These are phyloP conservation scores for Sitta carolinensis DNA, from an alignment of 2,797 vertebrate species.

Conservation along the genomic window DNA sequence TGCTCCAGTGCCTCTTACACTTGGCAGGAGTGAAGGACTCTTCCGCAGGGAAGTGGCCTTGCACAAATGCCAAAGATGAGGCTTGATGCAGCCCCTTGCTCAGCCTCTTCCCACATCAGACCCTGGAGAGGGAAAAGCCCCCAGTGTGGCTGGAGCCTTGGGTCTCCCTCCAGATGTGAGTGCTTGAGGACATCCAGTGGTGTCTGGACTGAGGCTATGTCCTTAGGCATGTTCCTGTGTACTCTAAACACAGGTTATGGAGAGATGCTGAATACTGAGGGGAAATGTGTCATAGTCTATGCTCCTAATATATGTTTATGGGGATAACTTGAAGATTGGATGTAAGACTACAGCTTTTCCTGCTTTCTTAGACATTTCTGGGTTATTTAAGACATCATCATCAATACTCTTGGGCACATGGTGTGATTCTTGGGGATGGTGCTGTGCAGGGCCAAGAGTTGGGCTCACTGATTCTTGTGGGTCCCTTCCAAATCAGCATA, in stretches of 20 bases:
- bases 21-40: background rate
- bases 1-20: background rate
- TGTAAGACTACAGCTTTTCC: background rate
- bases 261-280: background rate
- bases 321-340: background rate
- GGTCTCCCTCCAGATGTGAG: background rate
- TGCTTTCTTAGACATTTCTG: background rate
- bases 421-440: background rate
- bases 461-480: accelerated
- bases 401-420: background rate
- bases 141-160: background rate
- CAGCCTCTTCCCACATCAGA: background rate
- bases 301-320: background rate
- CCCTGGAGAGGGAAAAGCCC: background rate
- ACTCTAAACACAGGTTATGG: background rate
- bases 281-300: background rate
- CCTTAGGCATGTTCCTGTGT: background rate
- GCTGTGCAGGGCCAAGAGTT: background rate
- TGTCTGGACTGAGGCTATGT: background rate
- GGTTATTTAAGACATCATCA: background rate
- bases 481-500: background rate
- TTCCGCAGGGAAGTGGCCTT: background rate
- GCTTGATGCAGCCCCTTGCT: accelerated
- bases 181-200: background rate
- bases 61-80: background rate